Evolutionary conservation across 1,140 invertebrate genomes (phyloP).

Genomic region (Trichoplusia ni): DNA sequence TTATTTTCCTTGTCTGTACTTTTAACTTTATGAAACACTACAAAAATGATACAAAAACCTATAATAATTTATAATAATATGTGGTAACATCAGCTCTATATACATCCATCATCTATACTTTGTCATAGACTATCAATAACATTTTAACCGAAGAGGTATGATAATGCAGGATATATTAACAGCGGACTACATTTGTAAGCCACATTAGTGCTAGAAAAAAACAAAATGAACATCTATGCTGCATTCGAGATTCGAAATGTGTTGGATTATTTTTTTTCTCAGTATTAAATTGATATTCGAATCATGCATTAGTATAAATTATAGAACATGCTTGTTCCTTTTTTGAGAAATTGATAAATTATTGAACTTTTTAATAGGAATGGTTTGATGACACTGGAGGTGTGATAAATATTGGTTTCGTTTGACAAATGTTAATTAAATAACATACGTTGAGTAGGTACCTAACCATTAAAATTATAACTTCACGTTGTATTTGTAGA

Average conservation of each 20-base stretch:
- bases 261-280: constrained; percentile 26
- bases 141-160: constrained; percentile 20
- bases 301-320: background rate
- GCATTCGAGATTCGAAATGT: background rate
- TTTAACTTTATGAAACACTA: too few relatives aligned
- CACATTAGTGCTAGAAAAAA: constrained; percentile 5
- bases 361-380: too few relatives aligned
- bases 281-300: constrained; percentile 5
- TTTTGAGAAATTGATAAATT: too few relatives aligned
- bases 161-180: constrained; percentile 29
- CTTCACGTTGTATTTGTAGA: too few relatives aligned
- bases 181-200: constrained; percentile 20
- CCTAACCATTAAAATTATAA: too few relatives aligned
- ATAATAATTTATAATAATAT: too few relatives aligned
- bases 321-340: background rate
- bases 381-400: too few relatives aligned
- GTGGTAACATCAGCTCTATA: constrained; percentile 12
- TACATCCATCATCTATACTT: background rate
- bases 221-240: constrained; percentile 2
- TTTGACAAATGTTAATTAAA: too few relatives aligned
- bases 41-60: too few relatives aligned
- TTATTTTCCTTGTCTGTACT: too few relatives aligned
- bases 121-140: constrained; percentile 31
- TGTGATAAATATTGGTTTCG: too few relatives aligned
- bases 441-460: too few relatives aligned